Conservation (phyloP, 2,797 vertebrate genomes). For the Sebastes nivosus region DNA sequence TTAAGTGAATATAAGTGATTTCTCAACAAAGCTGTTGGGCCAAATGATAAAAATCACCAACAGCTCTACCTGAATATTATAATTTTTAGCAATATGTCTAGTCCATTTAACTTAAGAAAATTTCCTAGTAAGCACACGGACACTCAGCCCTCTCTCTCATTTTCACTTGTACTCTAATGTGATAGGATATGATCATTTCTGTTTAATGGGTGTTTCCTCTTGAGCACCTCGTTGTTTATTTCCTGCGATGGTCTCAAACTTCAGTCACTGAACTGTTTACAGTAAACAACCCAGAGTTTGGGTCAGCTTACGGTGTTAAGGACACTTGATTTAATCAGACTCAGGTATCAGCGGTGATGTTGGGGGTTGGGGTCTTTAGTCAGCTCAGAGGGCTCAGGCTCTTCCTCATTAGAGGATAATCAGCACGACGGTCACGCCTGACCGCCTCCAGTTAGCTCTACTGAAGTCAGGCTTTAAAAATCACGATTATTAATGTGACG, state of each 20-base stretch:
- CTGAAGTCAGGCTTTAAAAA: slow-evolving; percentile 23
- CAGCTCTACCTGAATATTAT: not conserved
- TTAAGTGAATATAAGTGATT: not conserved
- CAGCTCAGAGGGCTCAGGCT: slow-evolving; percentile 8
- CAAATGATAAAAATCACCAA: not conserved
- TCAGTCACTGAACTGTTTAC: slow-evolving; percentile 1
- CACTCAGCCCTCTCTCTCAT: not conserved
- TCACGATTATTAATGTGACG: slow-evolving; percentile 1
- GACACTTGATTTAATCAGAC: slow-evolving; percentile 36
- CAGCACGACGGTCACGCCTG: slow-evolving; percentile 9
- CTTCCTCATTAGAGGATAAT: slow-evolving; percentile 32
- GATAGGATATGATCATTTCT: slow-evolving; percentile 3
- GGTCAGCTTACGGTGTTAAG: not conserved
- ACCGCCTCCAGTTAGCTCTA: slow-evolving; percentile 17
- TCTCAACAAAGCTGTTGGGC: not conserved
- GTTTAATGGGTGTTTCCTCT: slow-evolving; percentile 28
- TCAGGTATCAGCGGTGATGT: not conserved
- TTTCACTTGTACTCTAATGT: not conserved
- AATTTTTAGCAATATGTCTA: not conserved
- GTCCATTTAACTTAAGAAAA: not conserved
- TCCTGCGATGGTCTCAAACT: slow-evolving; percentile 20
- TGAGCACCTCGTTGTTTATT: not conserved
- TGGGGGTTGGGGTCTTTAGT: not conserved
- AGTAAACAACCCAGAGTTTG: slow-evolving; percentile 24
- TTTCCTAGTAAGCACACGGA: not conserved